Conservation (phyloP, 2,797 vertebrate genomes). For the Lagorchestes hirsutus region DNA sequence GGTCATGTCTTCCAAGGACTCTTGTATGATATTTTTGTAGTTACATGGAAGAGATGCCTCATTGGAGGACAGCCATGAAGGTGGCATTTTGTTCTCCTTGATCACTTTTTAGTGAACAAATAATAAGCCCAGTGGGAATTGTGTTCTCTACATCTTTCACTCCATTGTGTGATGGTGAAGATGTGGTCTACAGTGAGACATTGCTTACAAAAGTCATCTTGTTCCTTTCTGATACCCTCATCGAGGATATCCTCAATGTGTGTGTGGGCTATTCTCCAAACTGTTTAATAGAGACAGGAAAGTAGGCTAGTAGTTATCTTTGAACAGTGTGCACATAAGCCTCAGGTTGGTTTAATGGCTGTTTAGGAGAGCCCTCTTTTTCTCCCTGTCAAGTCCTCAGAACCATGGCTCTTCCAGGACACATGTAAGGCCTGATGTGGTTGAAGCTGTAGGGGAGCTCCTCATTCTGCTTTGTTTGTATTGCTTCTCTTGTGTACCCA, state of each 20-base stretch:
- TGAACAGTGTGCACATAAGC: too few relatives aligned
- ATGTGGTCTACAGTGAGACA: background rate
- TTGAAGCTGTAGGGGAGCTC: background rate
- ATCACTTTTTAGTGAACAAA: background rate
- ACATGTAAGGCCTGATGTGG: background rate
- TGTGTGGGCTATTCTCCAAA: background rate
- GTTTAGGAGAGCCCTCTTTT: too few relatives aligned
- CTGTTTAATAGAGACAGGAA: background rate
- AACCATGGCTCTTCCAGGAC: background rate
- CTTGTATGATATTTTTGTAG: background rate
- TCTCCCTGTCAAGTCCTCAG: too few relatives aligned
- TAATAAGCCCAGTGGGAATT: background rate
- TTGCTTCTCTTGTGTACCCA: background rate
- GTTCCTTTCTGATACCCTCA: background rate
- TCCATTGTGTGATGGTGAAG: background rate
- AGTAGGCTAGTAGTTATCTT: too few relatives aligned
- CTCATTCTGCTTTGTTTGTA: background rate
- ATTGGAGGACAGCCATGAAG: background rate
- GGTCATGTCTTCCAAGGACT: background rate
- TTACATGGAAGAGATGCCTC: background rate
- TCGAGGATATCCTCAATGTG: background rate
- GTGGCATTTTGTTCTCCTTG: background rate
- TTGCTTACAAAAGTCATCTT: background rate
- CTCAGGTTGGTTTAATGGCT: too few relatives aligned
- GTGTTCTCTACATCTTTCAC: background rate